Conservation (phyloP, 1,140 invertebrate genomes). For the Olivierus martensii region DNA sequence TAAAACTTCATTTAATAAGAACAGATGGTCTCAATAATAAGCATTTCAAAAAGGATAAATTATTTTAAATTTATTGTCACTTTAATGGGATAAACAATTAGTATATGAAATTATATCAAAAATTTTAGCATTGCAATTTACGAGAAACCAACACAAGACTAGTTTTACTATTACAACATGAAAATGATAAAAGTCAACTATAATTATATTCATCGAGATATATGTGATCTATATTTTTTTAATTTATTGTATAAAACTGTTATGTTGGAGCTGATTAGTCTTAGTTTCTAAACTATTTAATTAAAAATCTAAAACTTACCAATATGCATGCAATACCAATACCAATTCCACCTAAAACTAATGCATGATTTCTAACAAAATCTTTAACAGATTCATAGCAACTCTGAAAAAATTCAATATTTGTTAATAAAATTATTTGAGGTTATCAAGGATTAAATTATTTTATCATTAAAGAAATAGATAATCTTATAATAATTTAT, state of each 20-base stretch:
- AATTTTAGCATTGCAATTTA: too few species aligned
- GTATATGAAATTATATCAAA: too few species aligned
- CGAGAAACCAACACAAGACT: too few species aligned
- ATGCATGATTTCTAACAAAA: slow-evolving; percentile 57
- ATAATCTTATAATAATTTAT: too few species aligned
- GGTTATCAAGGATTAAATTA: too few species aligned
- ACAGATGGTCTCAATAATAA: too few species aligned
- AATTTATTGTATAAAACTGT: background rate
- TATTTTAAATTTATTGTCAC: too few species aligned
- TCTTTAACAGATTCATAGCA: slow-evolving; percentile 50
- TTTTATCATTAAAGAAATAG: too few species aligned
- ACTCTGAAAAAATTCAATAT: slow-evolving; percentile 31
- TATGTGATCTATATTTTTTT: background rate
- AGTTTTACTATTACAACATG: slow-evolving; percentile 1
- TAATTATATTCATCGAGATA: background rate
- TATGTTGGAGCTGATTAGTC: background rate
- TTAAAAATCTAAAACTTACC: slow-evolving; percentile 35
- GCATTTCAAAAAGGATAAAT: too few species aligned
- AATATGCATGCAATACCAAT: slow-evolving; percentile 61
- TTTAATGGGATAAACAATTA: too few species aligned
- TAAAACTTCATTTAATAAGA: too few species aligned
- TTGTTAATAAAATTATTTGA: background rate
- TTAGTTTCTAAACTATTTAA: background rate
- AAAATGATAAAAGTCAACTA: background rate
- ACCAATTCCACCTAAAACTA: slow-evolving; percentile 59